These are phyloP conservation scores for Varanus salvator DNA, from an alignment of 2,113 vertebrate species.

Conservation along the genomic window DNA sequence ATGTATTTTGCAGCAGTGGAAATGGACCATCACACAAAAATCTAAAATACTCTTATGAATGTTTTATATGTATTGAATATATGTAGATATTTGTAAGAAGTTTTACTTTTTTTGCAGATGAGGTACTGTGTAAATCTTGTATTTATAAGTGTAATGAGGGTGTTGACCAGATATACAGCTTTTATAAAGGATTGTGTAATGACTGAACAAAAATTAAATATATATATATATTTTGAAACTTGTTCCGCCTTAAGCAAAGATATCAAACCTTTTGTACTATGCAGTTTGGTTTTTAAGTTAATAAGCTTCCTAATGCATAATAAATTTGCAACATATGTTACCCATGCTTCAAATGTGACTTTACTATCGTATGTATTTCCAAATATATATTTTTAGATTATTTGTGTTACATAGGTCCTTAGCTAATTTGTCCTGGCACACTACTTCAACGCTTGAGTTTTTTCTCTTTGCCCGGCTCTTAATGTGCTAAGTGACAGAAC, in stretches of 20 bases:
- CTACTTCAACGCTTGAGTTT: too few species aligned
- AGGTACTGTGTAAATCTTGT: constrained; percentile 80
- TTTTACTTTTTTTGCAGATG: constrained; percentile 71
- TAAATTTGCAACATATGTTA: constrained; percentile 76
- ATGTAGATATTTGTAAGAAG: constrained; percentile 79
- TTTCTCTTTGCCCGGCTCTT: background rate
- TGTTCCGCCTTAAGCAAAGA: constrained; percentile 70
- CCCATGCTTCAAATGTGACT: constrained; percentile 46
- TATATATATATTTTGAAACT: constrained; percentile 81
- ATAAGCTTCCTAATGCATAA: constrained; percentile 79
- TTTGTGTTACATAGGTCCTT: background rate
- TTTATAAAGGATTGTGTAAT: constrained; percentile 82
- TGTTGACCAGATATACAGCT: constrained; percentile 76
- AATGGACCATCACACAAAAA: constrained; percentile 67
- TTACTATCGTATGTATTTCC: background rate
- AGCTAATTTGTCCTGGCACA: background rate
- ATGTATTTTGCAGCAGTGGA: constrained; percentile 79
- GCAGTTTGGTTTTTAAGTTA: constrained; percentile 77
- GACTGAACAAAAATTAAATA: constrained; percentile 74
- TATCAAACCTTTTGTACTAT: constrained; percentile 80
- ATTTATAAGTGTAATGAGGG: constrained; percentile 80
- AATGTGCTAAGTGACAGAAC: background rate
- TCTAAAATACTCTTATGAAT: constrained; percentile 76
- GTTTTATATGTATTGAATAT: constrained; percentile 81
- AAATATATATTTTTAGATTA: background rate